Evolutionary conservation across 2,888 invertebrate genomes (phyloP), one percentile per base, ranked within the genome.

Genomic region (Pardosa pseudoannulata): DNA sequence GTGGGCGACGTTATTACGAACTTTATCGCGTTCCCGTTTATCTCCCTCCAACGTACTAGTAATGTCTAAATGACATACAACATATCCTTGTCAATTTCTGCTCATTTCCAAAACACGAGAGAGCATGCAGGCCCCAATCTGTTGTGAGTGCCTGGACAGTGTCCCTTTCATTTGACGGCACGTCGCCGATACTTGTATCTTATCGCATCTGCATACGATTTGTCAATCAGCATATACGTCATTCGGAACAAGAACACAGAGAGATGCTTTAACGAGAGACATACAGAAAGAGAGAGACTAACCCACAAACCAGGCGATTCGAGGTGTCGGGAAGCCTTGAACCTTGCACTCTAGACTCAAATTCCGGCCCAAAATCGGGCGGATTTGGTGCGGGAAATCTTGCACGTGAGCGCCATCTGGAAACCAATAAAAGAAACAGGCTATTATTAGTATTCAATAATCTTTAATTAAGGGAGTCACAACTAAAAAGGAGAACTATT

Each of bases 301-400:
- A 92, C 93, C 93, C 91, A 94, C 93, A 82, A 90, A 91, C 97
- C 97, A 97, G 78, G 91, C 90, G 89, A 97, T 93, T 89, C 91
- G 91, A 36, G 95, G 94, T 89, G 93, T 93, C 79, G 96, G 95
- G 90, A 93, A 94, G 90, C 96, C 96, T 88, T 93, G 90, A 79
- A 95, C 94, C 86, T 91, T 90, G 93, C 97, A 97, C 89, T 93
- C 92, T 89, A 97, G 93, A 91, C 94, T 94, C 90, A 97, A 92
- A 91, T 94, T 95, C 92, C 97, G 96, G 31, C 95, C 96, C 93
- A 97, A 96, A 75, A 97, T 95, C 88, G 96, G 94, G 91, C 94
- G 95, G 89, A 94, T 93, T 92, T 95, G 94, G 91, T 93, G 92
- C 82, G 93, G 93, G 32, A 88, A 80, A n/a, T 64, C 46, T 36